phyloP scores from a whole-genome alignment of 2,888 invertebrate genomes.

The Flexamia atlantica region DNA sequence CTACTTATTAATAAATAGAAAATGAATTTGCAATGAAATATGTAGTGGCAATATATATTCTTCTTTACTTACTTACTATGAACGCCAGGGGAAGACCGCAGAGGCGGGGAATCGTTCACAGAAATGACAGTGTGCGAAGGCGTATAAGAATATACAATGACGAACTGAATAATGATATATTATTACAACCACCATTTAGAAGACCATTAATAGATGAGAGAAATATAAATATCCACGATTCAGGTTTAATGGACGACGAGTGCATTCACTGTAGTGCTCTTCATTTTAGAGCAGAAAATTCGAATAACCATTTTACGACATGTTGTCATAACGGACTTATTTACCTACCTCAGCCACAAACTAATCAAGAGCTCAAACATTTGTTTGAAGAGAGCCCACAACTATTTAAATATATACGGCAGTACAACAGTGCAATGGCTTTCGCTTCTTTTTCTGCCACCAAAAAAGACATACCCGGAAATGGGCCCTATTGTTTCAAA shows the following conservation, averaged over 20 bases:
- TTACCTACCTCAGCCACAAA: constrained; percentile 49
- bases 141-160: no score
- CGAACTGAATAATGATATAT: background rate
- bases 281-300: constrained; percentile 26
- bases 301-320: constrained; percentile 22
- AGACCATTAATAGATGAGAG: background rate
- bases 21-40: no score
- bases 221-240: background rate
- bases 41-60: no score
- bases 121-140: no score
- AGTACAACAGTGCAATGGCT: constrained; percentile 48
- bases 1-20: no score
- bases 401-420: constrained; percentile 5
- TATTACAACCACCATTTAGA: background rate
- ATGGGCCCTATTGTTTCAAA: constrained; percentile 54
- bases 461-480: constrained; percentile 52
- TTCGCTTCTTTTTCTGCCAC: constrained; percentile 59
- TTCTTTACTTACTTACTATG: no score
- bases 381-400: background rate
- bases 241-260: background rate
- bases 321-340: constrained; percentile 52
- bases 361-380: constrained; percentile 18
- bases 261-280: constrained; percentile 55
- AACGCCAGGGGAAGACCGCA: no score
- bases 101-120: no score